A percentile compares a stretch with the other conserved stretches of the same genome.
These are phyloP conservation scores for Octomys mimax DNA, from an alignment of 2,797 vertebrate genomes.

Conservation along the genomic window DNA sequence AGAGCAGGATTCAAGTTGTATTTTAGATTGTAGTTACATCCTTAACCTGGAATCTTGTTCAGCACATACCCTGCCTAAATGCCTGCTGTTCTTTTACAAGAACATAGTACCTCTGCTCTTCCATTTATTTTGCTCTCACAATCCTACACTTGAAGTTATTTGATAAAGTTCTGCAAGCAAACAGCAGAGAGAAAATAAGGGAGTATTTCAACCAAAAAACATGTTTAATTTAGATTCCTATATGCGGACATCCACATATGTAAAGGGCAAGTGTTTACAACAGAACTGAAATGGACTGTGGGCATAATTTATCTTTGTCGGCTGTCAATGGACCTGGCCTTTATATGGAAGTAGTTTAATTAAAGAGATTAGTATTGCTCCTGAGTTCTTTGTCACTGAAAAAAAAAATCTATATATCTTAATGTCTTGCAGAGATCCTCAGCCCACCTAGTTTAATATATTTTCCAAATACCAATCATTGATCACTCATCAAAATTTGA, in stretches of 20 bases:
- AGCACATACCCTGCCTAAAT: neutral
- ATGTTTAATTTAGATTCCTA: conserved; percentile 75
- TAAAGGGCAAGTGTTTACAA: conserved; percentile 81
- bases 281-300: conserved; percentile 67
- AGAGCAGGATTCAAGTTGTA: neutral
- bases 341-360: conserved; percentile 87
- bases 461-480: conserved; percentile 73
- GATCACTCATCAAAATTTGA: conserved; percentile 78
- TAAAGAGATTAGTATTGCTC: conserved; percentile 82
- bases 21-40: neutral
- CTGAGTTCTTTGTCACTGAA: conserved; percentile 73
- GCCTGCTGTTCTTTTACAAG: accelerated
- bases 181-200: neutral
- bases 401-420: conserved; percentile 62
- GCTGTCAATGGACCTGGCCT: conserved; percentile 86
- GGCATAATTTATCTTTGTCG: conserved; percentile 86
- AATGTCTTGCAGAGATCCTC: neutral
- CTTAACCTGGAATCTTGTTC: neutral
- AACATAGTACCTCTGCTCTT: neutral
- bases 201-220: conserved; percentile 52
- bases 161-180: conserved; percentile 44
- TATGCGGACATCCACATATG: conserved; percentile 28
- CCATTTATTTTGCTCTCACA: neutral
- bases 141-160: conserved; percentile 14
- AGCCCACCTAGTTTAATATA: conserved; percentile 63